These are phyloP conservation scores for Anguilla anguilla DNA, from an alignment of 2,797 vertebrate species.

Conservation along the genomic window DNA sequence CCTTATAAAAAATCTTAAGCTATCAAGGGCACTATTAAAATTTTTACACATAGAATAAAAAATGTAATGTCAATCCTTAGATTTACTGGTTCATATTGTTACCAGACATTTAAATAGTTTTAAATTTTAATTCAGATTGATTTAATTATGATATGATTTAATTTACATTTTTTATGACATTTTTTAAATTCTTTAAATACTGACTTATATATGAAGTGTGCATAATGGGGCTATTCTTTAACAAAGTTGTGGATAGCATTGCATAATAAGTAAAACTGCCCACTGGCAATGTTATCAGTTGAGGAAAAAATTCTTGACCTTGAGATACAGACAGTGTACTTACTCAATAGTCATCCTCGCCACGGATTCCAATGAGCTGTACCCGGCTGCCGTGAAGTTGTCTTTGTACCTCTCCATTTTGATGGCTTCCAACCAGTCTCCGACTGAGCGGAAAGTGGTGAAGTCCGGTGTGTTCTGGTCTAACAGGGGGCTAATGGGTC, in stretches of 20 bases:
- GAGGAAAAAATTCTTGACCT: neutral
- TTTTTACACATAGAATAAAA: neutral
- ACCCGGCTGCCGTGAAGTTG: slow-evolving; percentile 98
- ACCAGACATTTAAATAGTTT: neutral
- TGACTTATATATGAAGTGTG: slow-evolving; percentile 19
- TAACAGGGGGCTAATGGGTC: slow-evolving; percentile 96
- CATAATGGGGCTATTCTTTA: slow-evolving; percentile 4
- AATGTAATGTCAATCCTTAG: neutral
- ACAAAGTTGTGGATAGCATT: neutral
- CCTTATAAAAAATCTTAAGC: neutral
- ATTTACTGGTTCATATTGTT: neutral
- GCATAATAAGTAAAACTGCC: slow-evolving; percentile 1
- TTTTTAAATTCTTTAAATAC: neutral
- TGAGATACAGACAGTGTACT: slow-evolving; percentile 59
- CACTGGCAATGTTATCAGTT: neutral
- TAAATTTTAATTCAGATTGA: neutral
- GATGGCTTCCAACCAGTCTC: slow-evolving; percentile 98
- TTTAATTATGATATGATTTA: no score
- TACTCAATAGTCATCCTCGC: slow-evolving; percentile 99
- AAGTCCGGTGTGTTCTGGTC: slow-evolving; percentile 97
- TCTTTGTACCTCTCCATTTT: slow-evolving; percentile 99
- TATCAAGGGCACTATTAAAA: neutral
- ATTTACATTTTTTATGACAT: no score
- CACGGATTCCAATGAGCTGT: slow-evolving; percentile 95
- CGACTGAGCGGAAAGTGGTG: slow-evolving; percentile 92